Evolutionary conservation across 2,888 invertebrate species (phyloP), one percentile per base, ranked within the genome.

Genomic region (Dexiosoma caninum): DNA sequence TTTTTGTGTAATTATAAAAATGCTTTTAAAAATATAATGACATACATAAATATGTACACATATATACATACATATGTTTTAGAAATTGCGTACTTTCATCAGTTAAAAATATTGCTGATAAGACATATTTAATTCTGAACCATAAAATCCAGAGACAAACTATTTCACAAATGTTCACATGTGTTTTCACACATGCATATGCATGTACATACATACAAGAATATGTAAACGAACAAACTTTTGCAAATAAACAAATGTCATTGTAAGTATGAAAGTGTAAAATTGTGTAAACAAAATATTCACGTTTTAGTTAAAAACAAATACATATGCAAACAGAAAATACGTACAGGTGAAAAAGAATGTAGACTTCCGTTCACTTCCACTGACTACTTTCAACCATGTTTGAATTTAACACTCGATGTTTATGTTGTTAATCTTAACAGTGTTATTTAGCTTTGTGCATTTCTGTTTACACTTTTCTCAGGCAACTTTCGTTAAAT

Each of bases 231-330:
- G 35, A 30, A 62, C 21, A 62, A 62, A 53, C 21, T 19, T n/a
- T n/a, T 2, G 35, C 51, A 44, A 64, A 64, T 35, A 67, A 66
- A 67, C 66, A 67, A 19, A 64, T 40, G 66, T 57, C 59, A 67
- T 51, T 66, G 59, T 75, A 59, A 64, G 62, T 57, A 74, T 42
- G 19, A 62, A 70, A 77, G 62, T 70, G 77, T 77, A 77, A 70
- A 76, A 70, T 40, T 55, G 69, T 70, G 70, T 77, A 70, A 77
- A 77, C 46, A 77, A 77, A 75, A 77, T 59, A 44, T 59, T 69
- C 76, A 76, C 75, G 75, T 67, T 75, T 67, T 67, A 67, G 51
- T 46, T 49, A n/a, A 51, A 59, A 60, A 69, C 53, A 76, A 59
- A 67, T 69, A 60, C 40, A 55, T 30, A 14, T 2, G 27, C 35